These are phyloP conservation scores for Ormyrus thymus DNA, from an alignment of 2,888 invertebrate genomes.

Conservation along the genomic window DNA sequence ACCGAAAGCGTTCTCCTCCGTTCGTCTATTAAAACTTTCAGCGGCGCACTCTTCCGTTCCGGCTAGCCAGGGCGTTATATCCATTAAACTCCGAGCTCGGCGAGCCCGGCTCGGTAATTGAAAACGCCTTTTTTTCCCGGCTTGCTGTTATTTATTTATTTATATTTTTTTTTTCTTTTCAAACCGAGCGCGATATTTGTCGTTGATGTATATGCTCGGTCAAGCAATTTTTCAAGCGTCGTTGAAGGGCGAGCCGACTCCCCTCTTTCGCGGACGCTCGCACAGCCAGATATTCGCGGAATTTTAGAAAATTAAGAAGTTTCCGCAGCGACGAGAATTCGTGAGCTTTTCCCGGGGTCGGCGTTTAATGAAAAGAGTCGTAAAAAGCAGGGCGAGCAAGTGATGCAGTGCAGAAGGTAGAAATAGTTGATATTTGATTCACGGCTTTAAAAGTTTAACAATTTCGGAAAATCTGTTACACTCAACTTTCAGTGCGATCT, in stretches of 20 bases:
- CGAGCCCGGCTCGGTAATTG: constrained; percentile 11
- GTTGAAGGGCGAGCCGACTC: not conserved
- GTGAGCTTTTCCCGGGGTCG: too few species aligned
- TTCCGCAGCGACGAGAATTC: too few species aligned
- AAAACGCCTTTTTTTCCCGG: constrained; percentile 24
- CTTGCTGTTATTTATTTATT: not conserved
- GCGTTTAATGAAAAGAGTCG: not conserved
- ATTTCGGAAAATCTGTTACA: too few species aligned
- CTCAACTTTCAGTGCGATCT: too few species aligned
- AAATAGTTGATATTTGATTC: too few species aligned
- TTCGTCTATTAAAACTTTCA: constrained; percentile 46
- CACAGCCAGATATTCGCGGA: too few species aligned
- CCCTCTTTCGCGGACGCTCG: too few species aligned
- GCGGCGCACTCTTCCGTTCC: not conserved
- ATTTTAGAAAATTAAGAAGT: too few species aligned
- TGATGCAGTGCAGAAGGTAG: too few species aligned
- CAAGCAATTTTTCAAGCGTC: constrained; percentile 14
- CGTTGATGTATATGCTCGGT: not conserved
- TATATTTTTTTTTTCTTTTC: not conserved
- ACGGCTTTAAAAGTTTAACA: too few species aligned
- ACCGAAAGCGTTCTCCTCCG: not conserved
- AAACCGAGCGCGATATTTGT: constrained; percentile 10
- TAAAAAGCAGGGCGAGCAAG: too few species aligned
- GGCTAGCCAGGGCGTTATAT: constrained; percentile 18
- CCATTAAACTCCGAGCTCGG: constrained; percentile 27